A percentile compares a stretch with the other conserved stretches of the same genome.
Evolutionary conservation across 2,888 invertebrate species (phyloP).

Genomic region (Leptinotarsa peninsularis): DNA sequence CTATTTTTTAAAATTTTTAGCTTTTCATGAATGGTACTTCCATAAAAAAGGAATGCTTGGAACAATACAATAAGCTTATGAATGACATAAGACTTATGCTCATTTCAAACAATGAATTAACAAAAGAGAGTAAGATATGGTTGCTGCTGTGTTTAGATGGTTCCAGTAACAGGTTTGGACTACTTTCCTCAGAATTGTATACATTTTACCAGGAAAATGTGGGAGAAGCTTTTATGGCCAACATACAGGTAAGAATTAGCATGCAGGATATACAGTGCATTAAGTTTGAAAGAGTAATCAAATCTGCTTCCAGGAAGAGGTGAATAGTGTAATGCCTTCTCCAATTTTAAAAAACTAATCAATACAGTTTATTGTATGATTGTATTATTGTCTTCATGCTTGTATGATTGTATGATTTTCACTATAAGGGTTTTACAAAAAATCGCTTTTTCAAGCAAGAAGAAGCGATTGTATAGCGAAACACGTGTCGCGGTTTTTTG

Average conservation of each 20-base stretch:
- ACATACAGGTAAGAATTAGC: conserved; percentile 57
- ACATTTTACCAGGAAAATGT: conserved; percentile 63
- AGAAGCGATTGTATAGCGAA: too few species aligned
- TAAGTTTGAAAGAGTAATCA: too few species aligned
- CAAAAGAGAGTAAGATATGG: conserved; percentile 61
- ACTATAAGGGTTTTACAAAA: too few species aligned
- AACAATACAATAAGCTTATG: conserved; percentile 59
- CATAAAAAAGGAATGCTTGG: conserved; percentile 53
- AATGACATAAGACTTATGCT: conserved; percentile 60
- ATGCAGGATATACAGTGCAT: too few species aligned
- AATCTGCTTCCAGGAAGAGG: too few species aligned
- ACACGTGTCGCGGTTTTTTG: too few species aligned
- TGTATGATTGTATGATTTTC: too few species aligned
- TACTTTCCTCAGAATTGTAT: conserved; percentile 61
- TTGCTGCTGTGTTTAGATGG: conserved; percentile 65
- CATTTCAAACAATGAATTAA: conserved; percentile 58
- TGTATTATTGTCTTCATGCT: too few species aligned
- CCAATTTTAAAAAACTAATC: too few species aligned
- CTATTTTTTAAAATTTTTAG: conserved; percentile 54
- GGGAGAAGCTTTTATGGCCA: conserved; percentile 59
- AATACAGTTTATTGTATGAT: too few species aligned
- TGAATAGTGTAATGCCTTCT: too few species aligned
- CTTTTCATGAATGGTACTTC: conserved; percentile 62
- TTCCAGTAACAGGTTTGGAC: conserved; percentile 59
- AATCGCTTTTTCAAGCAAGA: too few species aligned